Base-by-base conservation (phyloP, 2,888 invertebrate species). In the Hypercompe scribonia region DNA sequence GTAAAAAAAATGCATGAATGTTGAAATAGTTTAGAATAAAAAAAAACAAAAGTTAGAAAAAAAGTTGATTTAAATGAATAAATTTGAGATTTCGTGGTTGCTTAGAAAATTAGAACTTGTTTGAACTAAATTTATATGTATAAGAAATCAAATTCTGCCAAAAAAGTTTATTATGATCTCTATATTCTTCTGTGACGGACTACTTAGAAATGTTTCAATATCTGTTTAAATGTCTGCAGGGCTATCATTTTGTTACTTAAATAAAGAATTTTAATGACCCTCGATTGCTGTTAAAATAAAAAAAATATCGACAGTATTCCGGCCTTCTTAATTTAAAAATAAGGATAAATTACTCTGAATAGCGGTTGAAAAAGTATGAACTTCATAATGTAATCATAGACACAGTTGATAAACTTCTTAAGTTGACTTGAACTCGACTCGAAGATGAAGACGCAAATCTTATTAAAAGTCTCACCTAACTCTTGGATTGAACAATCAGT, bases 381-480 rank as follows among this genome's bases (percentile, higher is more conserved):
- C 71, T 79, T 78, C 68, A 63, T 81, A 81, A 80, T 78, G 73
- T 83, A 79, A 81, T 79, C 73, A 77, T 79, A 73, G 74, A 76
- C 74, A 68, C 69, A 54, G 70, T 69, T 73, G 72, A 81, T 78
- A 75, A 78, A 81, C 75, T 77, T 74, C 68, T 70, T 67, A 79
- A 81, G 75, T 82, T 83, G 73, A 75, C 50, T 54, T 63, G 63
- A 77, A 78, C 71, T 69, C 46, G 74, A 70, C 42, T 67, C 50
- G 68, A 65, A 66, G 75, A 75, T 70, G 73, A 77, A 75, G 77
- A 77, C 73, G 67, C 71, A 77, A 84, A 84, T 83, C 79, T 81
- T 81, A 83, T 84, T 87, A 84, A 82, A 79, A 82, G 78, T 80
- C 73, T 76, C 74, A 70, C 71, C 71, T 15, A 67, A 72, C 28